Percentiles rank a stretch among this genome's conserved stretches.
Conservation (phyloP, 2,797 vertebrate species). For the Falco peregrinus region DNA sequence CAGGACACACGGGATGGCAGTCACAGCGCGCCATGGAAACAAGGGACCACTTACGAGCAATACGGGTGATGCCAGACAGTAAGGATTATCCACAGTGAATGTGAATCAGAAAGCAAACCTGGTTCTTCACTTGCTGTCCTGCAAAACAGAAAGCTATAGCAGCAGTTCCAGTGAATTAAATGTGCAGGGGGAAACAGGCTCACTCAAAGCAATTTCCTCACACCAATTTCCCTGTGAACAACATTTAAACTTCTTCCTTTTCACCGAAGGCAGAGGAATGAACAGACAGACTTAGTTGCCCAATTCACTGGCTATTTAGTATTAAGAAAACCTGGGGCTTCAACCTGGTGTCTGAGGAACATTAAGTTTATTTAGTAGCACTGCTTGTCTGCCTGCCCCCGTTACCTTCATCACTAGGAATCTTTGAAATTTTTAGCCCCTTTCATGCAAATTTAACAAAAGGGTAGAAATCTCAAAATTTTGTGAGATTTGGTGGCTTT, state of each 20-base stretch:
- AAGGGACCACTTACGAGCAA: fast-evolving
- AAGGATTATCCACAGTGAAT: not conserved
- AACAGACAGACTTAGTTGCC: not conserved
- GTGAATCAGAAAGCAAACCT: not conserved
- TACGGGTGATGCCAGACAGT: not conserved
- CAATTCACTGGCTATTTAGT: not conserved
- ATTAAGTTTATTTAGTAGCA: not conserved
- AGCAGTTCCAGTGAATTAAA: not conserved
- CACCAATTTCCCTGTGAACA: not conserved
- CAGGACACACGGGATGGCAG: not conserved
- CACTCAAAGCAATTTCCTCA: not conserved
- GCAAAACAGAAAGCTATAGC: not conserved
- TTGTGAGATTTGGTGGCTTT: not conserved
- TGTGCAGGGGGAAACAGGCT: not conserved
- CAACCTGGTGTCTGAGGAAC: not conserved
- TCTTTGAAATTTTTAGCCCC: not conserved
- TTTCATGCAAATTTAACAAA: not conserved
- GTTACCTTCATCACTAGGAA: not conserved
- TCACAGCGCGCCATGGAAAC: not conserved
- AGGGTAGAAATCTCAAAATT: not conserved
- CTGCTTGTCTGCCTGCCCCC: not conserved
- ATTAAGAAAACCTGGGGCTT: not conserved
- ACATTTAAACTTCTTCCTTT: not conserved
- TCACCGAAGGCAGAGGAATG: not conserved
- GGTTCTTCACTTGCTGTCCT: not conserved